Base-by-base conservation (phyloP, 1,140 invertebrate genomes). In the Thalassaphorura encarpata region DNA sequence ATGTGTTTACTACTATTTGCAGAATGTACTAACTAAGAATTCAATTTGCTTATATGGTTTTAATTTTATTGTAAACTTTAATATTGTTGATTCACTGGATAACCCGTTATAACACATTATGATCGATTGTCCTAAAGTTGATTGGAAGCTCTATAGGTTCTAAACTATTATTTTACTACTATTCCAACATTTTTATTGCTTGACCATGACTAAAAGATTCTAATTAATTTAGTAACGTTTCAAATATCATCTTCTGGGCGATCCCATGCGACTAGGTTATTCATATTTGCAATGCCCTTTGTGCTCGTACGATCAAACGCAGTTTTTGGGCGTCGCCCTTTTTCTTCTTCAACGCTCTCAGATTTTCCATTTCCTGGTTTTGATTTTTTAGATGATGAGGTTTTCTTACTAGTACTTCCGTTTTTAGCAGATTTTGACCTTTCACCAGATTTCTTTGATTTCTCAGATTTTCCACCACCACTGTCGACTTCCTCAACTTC, bases 181-280 rank as follows among this genome's bases (percentile, higher is more conserved):
- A n/a, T n/a, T n/a, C n/a, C n/a, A n/a, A n/a, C n/a, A n/a, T n/a
- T n/a, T n/a, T n/a, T n/a, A n/a, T n/a, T n/a, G n/a, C n/a, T n/a
- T n/a, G n/a, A n/a, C n/a, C n/a, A n/a, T n/a, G n/a, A n/a, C n/a
- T n/a, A n/a, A n/a, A n/a, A n/a, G 41, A 43, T 6, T n/a, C 41
- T 6, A 6, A 11, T 43, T 43, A 11, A 26, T 5, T 47, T 26
- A 47, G 15, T 8, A 8, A 21, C 11, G 24, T 28, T 41, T 51
- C 61, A 65, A 54, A 65, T 60, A 3, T 65, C 57, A 48, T 68
- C 66, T n/a, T 72, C 71, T 41, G 71, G 72, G 47, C 73, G 69
- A 56, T 75, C 71, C 80, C 80, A 81, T 41, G 80, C 78, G 52
- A 85, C 72, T 67, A 85, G 79, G 59, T 79, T 76, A 69, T 84